Evolutionary conservation across 2,888 invertebrate genomes (phyloP), one percentile per base, ranked within the genome.

Genomic region (Schrankia costaestrigalis): DNA sequence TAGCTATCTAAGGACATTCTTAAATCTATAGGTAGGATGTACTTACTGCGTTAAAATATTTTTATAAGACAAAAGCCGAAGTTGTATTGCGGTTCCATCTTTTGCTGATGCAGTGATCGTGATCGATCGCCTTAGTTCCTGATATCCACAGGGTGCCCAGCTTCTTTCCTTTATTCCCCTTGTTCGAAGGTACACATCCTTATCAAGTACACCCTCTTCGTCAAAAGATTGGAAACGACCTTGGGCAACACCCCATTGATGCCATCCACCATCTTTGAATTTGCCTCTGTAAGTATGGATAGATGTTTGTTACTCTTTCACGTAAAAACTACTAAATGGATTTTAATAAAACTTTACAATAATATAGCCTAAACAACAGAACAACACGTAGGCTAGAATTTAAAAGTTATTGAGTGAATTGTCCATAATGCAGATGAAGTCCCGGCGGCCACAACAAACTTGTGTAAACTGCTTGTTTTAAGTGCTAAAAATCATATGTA

Each of bases 241-340:
- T 44, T 90, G 83, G 10, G 91, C 58, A 0, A 86, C 78, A 3
- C 93, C 93, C 76, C 90, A 93, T 60, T 93, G 93, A 42, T 90
- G 79, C 71, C 90, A 91, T 28, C 91, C 90, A 2, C 75, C 73
- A 24, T 79, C 71, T 1, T 74, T 71, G 32, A 75, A 66, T 48
- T 74, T 72, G 24, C 66, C 71, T 44, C 90, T 90, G 23, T 25
- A n/a, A n/a, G n/a, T n/a, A n/a, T n/a, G 17, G 7, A 5, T 17
- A 5, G 3, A 7, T 17, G n/a, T n/a, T n/a, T n/a, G n/a, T n/a
- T n/a, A n/a, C n/a, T n/a, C n/a, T n/a, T n/a, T n/a, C n/a, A n/a
- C n/a, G n/a, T n/a, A n/a, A n/a, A n/a, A n/a, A n/a, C n/a, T n/a
- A n/a, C n/a, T n/a, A n/a, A n/a, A n/a, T n/a, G n/a, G n/a, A n/a